Conservation (phyloP, 2,888 invertebrate genomes). For the Sinopyrophorus schimmeli region DNA sequence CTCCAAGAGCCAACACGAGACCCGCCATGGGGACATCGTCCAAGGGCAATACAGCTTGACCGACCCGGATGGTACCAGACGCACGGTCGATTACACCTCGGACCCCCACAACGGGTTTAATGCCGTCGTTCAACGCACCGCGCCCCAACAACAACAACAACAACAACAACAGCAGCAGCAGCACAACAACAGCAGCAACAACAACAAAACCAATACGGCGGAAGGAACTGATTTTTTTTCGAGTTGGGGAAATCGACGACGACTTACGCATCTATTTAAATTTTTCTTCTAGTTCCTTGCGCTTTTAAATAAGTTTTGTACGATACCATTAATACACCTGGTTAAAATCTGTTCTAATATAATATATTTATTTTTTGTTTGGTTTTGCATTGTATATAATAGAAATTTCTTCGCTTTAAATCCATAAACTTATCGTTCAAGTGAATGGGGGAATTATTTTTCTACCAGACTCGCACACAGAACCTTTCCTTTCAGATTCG, state of each 20-base stretch:
- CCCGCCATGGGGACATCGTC: slow-evolving; percentile 49
- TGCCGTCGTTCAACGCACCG: slow-evolving; percentile 48
- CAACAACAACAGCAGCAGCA: slow-evolving; percentile 7
- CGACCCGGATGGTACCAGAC: slow-evolving; percentile 50
- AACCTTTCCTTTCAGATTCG: too few species aligned
- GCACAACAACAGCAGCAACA: too few species aligned
- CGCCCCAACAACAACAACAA: slow-evolving; percentile 29
- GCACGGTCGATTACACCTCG: slow-evolving; percentile 50
- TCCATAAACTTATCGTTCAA: too few species aligned
- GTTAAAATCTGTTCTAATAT: slow-evolving; percentile 9
- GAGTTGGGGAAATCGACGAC: slow-evolving; percentile 4
- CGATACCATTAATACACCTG: slow-evolving; percentile 28
- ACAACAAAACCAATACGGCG: slow-evolving; percentile 15
- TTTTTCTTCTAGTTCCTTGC: slow-evolving; percentile 6
- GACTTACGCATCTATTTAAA: slow-evolving; percentile 7
- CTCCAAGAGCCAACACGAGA: slow-evolving; percentile 52
- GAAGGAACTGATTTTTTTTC: slow-evolving; percentile 16
- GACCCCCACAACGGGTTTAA: slow-evolving; percentile 51
- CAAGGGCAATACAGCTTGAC: slow-evolving; percentile 51
- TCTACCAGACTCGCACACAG: too few species aligned
- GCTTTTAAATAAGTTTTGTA: slow-evolving; percentile 28
- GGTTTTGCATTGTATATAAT: too few species aligned
- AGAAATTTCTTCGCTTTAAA: too few species aligned
- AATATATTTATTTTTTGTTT: too few species aligned
- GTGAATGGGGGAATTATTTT: too few species aligned